These are phyloP conservation scores for Lasioglossum vierecki DNA, from an alignment of 2,888 invertebrate species.

Conservation along the genomic window DNA sequence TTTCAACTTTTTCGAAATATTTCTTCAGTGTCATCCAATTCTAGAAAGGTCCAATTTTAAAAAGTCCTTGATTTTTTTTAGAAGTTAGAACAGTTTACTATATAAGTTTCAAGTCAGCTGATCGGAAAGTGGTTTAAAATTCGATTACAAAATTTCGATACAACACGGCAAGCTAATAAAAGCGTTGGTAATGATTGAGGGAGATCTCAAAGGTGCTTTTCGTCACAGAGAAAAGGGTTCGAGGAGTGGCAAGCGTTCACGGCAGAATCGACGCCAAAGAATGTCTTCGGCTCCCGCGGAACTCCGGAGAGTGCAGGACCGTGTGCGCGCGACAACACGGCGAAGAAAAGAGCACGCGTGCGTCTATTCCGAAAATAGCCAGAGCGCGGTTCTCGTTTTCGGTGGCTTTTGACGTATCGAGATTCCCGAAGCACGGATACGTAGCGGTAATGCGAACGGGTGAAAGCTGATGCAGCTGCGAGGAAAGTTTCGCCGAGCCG, in stretches of 20 bases:
- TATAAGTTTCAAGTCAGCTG: too few relatives aligned
- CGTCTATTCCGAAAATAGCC: constrained; percentile 67
- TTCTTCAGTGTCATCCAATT: too few relatives aligned
- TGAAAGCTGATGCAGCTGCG: constrained; percentile 61
- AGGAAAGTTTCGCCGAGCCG: constrained; percentile 58
- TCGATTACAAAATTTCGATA: too few relatives aligned
- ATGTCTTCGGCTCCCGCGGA: constrained; percentile 53
- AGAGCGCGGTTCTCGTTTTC: constrained; percentile 57
- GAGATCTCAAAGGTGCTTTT: neutral
- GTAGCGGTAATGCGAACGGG: constrained; percentile 30
- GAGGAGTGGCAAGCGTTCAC: neutral
- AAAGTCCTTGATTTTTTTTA: too few relatives aligned
- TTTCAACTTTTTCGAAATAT: too few relatives aligned
- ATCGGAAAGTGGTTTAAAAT: too few relatives aligned
- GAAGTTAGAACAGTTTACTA: too few relatives aligned
- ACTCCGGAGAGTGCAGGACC: constrained; percentile 39
- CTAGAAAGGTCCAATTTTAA: too few relatives aligned
- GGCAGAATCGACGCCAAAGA: constrained; percentile 44
- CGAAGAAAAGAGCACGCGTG: constrained; percentile 28
- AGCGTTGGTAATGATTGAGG: too few relatives aligned
- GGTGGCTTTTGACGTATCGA: constrained; percentile 71
- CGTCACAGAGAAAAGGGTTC: neutral
- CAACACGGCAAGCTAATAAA: too few relatives aligned
- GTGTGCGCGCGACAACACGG: constrained; percentile 11
- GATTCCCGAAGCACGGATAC: constrained; percentile 61